These are phyloP conservation scores for Pseudanteris insignis DNA, from an alignment of 2,888 invertebrate genomes.

Conservation along the genomic window DNA sequence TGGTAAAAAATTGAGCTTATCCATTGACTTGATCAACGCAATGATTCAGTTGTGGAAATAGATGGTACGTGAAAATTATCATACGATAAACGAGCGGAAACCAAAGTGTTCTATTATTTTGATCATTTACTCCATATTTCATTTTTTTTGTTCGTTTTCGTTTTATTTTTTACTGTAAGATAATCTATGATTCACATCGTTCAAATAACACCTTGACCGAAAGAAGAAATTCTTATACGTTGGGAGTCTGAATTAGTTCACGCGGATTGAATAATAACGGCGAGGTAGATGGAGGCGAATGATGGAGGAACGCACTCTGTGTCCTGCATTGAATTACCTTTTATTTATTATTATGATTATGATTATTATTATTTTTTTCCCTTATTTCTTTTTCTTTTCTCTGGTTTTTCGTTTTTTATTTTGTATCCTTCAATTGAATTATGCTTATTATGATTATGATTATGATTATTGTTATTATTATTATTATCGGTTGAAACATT, in stretches of 20 bases:
- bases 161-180: conserved; percentile 65
- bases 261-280: conserved; percentile 48
- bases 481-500: conserved; percentile 57
- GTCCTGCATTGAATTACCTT: conserved; percentile 59
- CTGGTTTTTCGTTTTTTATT: too few relatives aligned
- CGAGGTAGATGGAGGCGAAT: conserved; percentile 48
- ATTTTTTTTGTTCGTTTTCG: too few relatives aligned
- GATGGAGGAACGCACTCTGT: conserved; percentile 57
- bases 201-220: conserved; percentile 62
- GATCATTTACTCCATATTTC: conserved; percentile 61
- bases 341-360: conserved; percentile 10
- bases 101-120: conserved; percentile 52
- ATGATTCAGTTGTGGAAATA: conserved; percentile 51
- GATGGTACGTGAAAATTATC: conserved; percentile 56
- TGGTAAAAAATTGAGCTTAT: conserved; percentile 31
- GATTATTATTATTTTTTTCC: too few relatives aligned
- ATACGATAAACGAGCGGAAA: conserved; percentile 49
- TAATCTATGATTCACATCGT: conserved; percentile 64
- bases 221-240: conserved; percentile 63
- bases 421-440: too few relatives aligned
- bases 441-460: too few relatives aligned
- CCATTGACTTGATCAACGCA: conserved; percentile 34
- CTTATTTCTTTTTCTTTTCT: not conserved
- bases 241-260: conserved; percentile 47
- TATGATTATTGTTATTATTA: too few relatives aligned